Base-by-base conservation (phyloP, 1,140 invertebrate species). In the Scylla paramamosain region DNA sequence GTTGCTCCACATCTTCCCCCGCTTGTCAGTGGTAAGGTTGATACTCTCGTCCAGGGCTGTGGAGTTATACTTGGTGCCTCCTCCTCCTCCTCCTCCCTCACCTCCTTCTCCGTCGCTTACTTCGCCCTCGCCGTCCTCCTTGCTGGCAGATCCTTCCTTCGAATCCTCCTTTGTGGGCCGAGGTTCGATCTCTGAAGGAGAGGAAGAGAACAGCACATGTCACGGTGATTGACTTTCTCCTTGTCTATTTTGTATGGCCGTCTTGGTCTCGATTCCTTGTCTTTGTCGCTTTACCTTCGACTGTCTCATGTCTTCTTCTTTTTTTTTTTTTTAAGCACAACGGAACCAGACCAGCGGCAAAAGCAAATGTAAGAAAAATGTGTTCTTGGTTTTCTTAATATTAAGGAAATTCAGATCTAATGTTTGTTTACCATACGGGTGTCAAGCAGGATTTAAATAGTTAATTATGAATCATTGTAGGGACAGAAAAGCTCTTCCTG, bases 151-250 rank as follows among this genome's bases (percentile, higher is more conserved):
- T 1, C 83, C 83, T 28, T 91, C 77, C 2, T 89, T 92, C 25
- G 94, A 59, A 4, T 67, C 82, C 94, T 95, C 94, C 29, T 86
- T 91, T 0, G 67, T 32, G 6, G 48, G 39, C 48, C 45, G 48
- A 4, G 93, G 93, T 48, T 94, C 93, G 89, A 95, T 95, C 16
- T 91, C 94, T 95, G 95, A 20, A 28, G 91, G 91, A 14, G 25
- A 20, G 46, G 8, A 28, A 25, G 28, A 28, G 48, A n/a, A 77
- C 39, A 39, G 6, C 12, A 20, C 52, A 59, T 8, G 52, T 59
- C 52, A 59, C 52, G 16, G 16, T 3, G 2, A 59, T 59, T 14
- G 52, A 59, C 52, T 59, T n/a, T 8, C 67, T 77, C 10, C 52
- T 77, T 20, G 20, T n/a, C 59, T 25, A 25, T 67, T 67, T 20